Conservation (phyloP, 1,140 invertebrate species). For the Phymorhynchus buccinoides region DNA sequence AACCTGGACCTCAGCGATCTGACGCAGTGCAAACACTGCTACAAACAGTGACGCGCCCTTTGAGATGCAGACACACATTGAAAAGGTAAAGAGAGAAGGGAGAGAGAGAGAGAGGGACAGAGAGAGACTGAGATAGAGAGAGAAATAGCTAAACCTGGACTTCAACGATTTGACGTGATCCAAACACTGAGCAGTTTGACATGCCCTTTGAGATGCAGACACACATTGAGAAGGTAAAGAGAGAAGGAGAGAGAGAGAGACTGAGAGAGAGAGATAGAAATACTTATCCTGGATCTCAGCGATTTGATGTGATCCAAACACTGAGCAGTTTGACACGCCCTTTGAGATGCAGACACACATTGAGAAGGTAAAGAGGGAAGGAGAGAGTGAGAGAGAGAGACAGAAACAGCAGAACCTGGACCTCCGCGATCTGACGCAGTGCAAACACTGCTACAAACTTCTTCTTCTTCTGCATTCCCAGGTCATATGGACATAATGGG, state of each 20-base stretch:
- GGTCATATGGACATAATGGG: no score
- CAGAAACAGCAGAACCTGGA: no score
- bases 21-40: slow-evolving; percentile 74
- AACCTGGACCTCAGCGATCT: slow-evolving; percentile 73
- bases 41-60: slow-evolving; percentile 74
- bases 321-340: slow-evolving; percentile 74
- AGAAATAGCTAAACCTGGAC: no score
- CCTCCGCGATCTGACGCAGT: no score
- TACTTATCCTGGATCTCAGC: slow-evolving; percentile 71
- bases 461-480: no score
- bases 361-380: slow-evolving; percentile 65
- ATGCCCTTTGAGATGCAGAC: slow-evolving; percentile 74
- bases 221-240: slow-evolving; percentile 73
- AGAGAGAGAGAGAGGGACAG: no score
- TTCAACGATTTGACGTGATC: no score
- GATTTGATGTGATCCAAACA: slow-evolving; percentile 73
- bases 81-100: slow-evolving; percentile 62
- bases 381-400: no score
- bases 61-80: slow-evolving; percentile 74
- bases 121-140: no score
- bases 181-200: no score
- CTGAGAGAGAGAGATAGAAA: slow-evolving; percentile 69
- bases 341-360: slow-evolving; percentile 74
- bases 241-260: no score
- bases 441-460: no score